Evolutionary conservation across 2,113 vertebrate genomes (phyloP).

Genomic region (Platysternon megacephalum): DNA sequence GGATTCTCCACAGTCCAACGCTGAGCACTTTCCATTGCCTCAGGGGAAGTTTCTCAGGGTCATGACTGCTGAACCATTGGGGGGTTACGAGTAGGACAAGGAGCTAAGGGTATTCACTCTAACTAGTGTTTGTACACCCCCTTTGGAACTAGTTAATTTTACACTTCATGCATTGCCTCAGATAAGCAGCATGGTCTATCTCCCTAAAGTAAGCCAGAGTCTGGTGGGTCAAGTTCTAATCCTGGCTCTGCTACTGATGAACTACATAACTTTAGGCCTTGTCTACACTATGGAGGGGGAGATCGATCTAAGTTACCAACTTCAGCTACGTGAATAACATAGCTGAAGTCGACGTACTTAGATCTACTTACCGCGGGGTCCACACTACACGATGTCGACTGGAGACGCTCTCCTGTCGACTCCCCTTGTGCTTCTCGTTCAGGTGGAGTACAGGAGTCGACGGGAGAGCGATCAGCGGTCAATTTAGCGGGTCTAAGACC

Average conservation of each 20-base stretch:
- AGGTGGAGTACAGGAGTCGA: no score
- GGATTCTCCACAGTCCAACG: background rate
- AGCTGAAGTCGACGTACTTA: no score
- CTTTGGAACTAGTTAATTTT: slow-evolving; percentile 34
- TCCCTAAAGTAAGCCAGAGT: slow-evolving; percentile 13
- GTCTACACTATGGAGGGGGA: no score
- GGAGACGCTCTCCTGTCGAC: no score
- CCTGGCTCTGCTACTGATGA: background rate
- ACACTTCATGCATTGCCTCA: slow-evolving; percentile 29
- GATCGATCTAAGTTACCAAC: no score
- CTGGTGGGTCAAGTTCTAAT: background rate
- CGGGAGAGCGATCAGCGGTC: no score
- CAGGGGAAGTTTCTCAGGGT: background rate
- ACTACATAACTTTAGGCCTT: background rate
- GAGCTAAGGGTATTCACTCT: background rate
- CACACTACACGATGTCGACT: no score
- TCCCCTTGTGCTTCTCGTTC: no score
- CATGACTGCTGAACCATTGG: slow-evolving; percentile 17
- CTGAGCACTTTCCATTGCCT: background rate
- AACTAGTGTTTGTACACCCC: slow-evolving; percentile 11
- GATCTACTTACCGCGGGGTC: no score
- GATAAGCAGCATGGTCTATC: background rate
- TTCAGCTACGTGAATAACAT: no score
- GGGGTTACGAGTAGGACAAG: background rate
- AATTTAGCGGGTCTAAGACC: no score